Base-by-base conservation (phyloP, 2,113 vertebrate species). In the Rhombomys opimus region DNA sequence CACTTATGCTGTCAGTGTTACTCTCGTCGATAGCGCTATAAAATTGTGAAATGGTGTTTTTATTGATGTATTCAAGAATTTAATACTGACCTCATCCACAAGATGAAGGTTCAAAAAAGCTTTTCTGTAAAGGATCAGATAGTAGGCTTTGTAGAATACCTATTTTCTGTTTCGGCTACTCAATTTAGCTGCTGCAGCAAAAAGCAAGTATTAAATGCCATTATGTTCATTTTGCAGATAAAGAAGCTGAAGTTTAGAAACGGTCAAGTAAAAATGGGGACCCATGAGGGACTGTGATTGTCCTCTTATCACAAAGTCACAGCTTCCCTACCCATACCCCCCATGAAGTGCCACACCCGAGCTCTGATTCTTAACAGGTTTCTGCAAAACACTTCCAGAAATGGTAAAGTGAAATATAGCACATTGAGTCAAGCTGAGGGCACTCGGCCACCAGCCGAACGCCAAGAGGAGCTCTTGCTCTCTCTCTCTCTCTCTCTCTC, bases 181-280 rank as follows among this genome's bases (percentile, higher is more conserved):
- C 61, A 86, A 78, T 32, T 86, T 68, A 91, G 57, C 68, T 46
- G 2, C 7, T 57, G 2, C 32, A 68, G 25, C 18, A 68, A 50
- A 88, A 82, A 97, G 1, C 50, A 90, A 85, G 73, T 57, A 7
- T 90, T 87, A 87, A 90, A 59, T 25, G 38, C 7, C 27, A 85
- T 54, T 85, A 46, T 90, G 11, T 38, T 57, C 50, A 89, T 35
- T 77, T 35, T 91, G 4, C 46, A 94, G 78, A 91, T 57, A 54
- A 93, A 78, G 41, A 93, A 32, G 41, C 2, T 77, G 52, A 72
- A 35, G 89, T n/a, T 84, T 25, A 80, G 23, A 77, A n/a, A 73
- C n/a, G 30, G 25, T n/a, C 38, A 84, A 38, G 23, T 46, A 23
- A 89, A 61, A 52, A 52, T 35, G 11, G 75, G 84, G 52, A 89